Base-by-base conservation (phyloP, 2,797 vertebrate species). In the Pteronotus mesoamericanus region DNA sequence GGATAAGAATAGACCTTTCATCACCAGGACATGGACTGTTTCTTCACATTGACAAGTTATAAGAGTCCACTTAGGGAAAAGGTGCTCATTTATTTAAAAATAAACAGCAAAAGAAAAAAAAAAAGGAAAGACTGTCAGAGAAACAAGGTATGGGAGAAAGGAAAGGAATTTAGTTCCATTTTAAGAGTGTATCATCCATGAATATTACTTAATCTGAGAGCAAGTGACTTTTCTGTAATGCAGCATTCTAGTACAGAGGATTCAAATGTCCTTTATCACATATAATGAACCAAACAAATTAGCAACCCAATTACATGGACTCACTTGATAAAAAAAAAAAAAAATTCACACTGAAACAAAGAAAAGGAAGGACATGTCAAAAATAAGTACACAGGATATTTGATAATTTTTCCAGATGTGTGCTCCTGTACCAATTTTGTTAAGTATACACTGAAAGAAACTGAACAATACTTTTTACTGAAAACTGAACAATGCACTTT, bases 1-100 rank as follows among this genome's bases (percentile, higher is more conserved):
- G 88, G 48, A 92, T 91, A 87, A 96, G 94, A 96, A 94, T 66
- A 96, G 89, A 95, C 74, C 88, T 96, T 95, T 92, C 79, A 87
- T 96, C 90, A 96, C n/a, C 22, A 72, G 32, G 59, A n/a, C 78
- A 44, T 51, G 44, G 84, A 79, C 79, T 87, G 66, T 71, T 96
- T 95, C 66, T 86, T 96, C 42, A 92, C 48, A 37, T 14, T 90
- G 95, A 94, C 79, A 55, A 82, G 78, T 90, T 95, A 79, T 61
- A 55, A 10, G 66, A 69, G 32, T 68, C 11, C n/a, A 53, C 55
- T 92, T 86, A 75, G 15, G 22, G 51, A 57, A 91, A 71, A 91
- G 37, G 12, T 64, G 11, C 4, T 19, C 57, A 34, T 10, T 64
- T 80, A 84, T 95, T 75, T 22, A 53, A 87, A 84, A 92, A 48